Percentiles rank a stretch among this genome's conserved stretches.
phyloP scores from a whole-genome alignment of 1,140 invertebrate species.

The Apis cerana region DNA sequence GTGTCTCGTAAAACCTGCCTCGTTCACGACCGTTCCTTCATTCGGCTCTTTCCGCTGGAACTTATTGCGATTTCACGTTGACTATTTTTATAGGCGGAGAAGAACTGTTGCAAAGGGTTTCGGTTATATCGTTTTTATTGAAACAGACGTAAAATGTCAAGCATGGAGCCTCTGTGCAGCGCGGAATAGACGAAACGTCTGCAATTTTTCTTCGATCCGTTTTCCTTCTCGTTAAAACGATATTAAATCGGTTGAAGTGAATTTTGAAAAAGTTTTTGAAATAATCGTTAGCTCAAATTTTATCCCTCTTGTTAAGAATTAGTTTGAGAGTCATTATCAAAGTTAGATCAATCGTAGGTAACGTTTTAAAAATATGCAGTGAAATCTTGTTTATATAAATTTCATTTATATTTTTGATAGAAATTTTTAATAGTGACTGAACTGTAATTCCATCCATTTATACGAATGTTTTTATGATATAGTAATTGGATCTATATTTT shows the following conservation, averaged over 20 bases:
- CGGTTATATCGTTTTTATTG: slow-evolving; percentile 59
- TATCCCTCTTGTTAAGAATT: no score
- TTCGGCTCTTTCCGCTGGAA: slow-evolving; percentile 58
- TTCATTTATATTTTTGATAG: no score
- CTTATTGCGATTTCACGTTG: slow-evolving; percentile 63
- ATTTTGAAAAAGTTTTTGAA: neutral
- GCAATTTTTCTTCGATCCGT: neutral
- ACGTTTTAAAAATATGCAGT: no score
- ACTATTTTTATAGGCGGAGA: slow-evolving; percentile 61
- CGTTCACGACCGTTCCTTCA: slow-evolving; percentile 58
- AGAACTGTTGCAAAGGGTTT: slow-evolving; percentile 54
- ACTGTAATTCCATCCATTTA: no score
- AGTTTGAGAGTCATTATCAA: no score
- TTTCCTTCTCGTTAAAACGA: neutral
- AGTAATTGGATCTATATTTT: no score
- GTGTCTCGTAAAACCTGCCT: slow-evolving; percentile 67
- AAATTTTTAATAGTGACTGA: no score
- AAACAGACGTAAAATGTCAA: slow-evolving; percentile 44
- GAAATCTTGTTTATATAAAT: no score
- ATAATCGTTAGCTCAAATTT: no score
- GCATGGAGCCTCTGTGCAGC: no score
- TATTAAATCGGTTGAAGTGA: neutral
- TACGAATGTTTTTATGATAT: no score
- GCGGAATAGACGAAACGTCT: neutral
- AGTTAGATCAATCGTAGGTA: no score